These are phyloP conservation scores for Glomeris maerens DNA, from an alignment of 1,140 invertebrate genomes.

Conservation along the genomic window DNA sequence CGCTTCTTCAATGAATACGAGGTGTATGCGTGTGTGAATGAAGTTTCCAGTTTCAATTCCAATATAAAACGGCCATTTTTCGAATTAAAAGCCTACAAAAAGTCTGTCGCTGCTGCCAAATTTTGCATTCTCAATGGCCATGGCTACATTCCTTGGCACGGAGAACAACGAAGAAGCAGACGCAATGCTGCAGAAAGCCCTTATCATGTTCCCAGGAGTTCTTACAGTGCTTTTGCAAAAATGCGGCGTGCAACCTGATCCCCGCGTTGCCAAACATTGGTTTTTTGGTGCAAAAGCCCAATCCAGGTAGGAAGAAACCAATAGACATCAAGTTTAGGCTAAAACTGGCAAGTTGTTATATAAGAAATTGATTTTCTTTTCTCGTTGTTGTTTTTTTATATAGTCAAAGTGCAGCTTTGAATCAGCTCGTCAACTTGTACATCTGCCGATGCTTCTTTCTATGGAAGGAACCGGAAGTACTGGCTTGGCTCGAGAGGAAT, in stretches of 20 bases:
- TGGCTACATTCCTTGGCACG: conserved; percentile 50
- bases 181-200: conserved; percentile 51
- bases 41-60: conserved; percentile 6
- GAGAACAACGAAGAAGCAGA: conserved; percentile 37
- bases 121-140: conserved; percentile 66
- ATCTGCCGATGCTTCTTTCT: conserved; percentile 53
- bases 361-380: conserved; percentile 3
- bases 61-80: not conserved
- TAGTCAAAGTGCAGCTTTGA: conserved; percentile 48
- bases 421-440: conserved; percentile 56
- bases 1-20: conserved; percentile 40
- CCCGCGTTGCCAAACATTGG: conserved; percentile 39
- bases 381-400: conserved; percentile 21
- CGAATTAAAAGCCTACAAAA: conserved; percentile 43
- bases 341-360: not conserved
- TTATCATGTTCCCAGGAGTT: conserved; percentile 71
- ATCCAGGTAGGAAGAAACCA: conserved; percentile 7
- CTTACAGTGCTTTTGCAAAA: conserved; percentile 57
- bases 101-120: conserved; percentile 73
- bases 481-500: conserved; percentile 63
- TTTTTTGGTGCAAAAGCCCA: conserved; percentile 28
- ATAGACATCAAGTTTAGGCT: conserved; percentile 1
- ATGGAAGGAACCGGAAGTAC: conserved; percentile 60
- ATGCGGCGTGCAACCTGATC: conserved; percentile 55
- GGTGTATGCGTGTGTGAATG: conserved; percentile 35